Conservation (phyloP, 1,140 invertebrate genomes). For the Ostrea edulis region DNA sequence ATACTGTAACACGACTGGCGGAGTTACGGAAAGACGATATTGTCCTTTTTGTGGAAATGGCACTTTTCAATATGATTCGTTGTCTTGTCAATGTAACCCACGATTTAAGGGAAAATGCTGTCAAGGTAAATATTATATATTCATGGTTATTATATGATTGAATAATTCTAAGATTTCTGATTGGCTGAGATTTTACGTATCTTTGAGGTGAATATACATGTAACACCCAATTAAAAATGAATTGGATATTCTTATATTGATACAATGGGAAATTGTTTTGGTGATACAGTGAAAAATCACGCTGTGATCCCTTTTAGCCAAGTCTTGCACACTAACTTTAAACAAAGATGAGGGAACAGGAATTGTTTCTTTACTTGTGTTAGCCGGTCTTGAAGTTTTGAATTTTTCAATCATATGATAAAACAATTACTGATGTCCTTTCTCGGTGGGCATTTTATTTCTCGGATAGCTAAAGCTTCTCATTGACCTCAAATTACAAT, state of each 20-base stretch:
- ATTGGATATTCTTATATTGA: not conserved
- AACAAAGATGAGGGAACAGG: too few species aligned
- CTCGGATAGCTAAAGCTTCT: too few species aligned
- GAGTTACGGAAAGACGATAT: not conserved
- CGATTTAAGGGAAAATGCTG: conserved; percentile 5
- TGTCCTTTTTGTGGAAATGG: conserved; percentile 3
- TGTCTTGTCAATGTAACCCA: not conserved
- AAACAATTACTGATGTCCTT: too few species aligned
- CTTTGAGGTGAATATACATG: not conserved
- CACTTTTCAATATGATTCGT: not conserved
- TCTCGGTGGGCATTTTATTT: too few species aligned
- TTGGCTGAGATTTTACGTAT: not conserved
- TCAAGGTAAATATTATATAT: not conserved
- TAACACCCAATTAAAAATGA: not conserved
- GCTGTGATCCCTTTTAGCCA: too few species aligned
- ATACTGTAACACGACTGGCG: not conserved
- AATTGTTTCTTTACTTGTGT: too few species aligned
- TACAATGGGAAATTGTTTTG: too few species aligned
- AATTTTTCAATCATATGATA: too few species aligned
- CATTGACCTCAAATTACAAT: too few species aligned
- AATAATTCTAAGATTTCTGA: not conserved
- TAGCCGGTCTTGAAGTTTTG: too few species aligned
- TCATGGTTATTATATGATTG: not conserved
- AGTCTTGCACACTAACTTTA: too few species aligned
- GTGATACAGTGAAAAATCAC: too few species aligned